Conservation (phyloP, 2,888 invertebrate genomes). For the Eustalomyia histrio region DNA sequence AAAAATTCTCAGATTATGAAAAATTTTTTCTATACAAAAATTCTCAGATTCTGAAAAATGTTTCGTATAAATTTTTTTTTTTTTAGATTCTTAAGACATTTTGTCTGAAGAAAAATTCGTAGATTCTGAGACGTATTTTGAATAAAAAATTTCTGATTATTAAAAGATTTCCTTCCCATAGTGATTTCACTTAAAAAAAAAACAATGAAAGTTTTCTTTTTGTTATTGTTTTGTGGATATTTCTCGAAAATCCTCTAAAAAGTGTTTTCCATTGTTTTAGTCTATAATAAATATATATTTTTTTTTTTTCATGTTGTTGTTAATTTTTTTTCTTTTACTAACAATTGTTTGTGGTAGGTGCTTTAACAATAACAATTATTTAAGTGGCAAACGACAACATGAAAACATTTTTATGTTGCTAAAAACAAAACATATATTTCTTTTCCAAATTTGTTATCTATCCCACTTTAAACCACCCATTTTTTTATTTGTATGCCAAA, state of each 20-base stretch:
- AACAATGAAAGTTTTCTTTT: background rate
- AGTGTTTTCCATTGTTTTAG: background rate
- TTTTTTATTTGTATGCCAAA: conserved; percentile 20
- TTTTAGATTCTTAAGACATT: no score
- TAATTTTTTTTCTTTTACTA: conserved; percentile 14
- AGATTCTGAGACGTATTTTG: no score
- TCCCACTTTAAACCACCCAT: conserved; percentile 11
- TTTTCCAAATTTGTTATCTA: background rate
- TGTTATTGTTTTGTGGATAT: no score
- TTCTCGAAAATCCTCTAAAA: background rate
- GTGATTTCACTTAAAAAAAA: background rate
- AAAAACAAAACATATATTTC: background rate
- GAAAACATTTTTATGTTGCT: conserved; percentile 43
- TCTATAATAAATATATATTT: conserved; percentile 7
- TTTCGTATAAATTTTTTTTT: no score
- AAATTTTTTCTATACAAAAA: no score
- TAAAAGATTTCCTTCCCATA: background rate
- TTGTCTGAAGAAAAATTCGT: no score
- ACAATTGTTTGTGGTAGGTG: conserved; percentile 17
- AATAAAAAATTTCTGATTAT: no score
- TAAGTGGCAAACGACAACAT: conserved; percentile 61
- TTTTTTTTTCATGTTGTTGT: conserved; percentile 5
- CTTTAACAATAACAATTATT: conserved; percentile 59
- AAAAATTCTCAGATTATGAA: no score
- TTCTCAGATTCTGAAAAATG: no score